A percentile compares a stretch with the other conserved stretches of the same genome.
Evolutionary conservation across 2,888 invertebrate species (phyloP).

Genomic region (Stenichneumon culpator): DNA sequence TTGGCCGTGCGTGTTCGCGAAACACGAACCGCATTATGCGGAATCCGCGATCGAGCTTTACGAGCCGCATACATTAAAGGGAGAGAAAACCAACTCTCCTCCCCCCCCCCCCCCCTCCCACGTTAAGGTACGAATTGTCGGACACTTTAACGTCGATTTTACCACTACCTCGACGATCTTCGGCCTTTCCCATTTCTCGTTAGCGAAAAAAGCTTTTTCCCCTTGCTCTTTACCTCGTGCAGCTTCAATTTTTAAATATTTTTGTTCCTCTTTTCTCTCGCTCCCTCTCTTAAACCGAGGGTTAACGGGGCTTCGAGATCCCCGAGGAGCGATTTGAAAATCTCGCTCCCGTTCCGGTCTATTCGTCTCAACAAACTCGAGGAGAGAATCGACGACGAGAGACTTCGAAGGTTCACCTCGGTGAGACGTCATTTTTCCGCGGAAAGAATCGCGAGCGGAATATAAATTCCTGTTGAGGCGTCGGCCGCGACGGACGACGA

Average conservation of each 20-base stretch:
- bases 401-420: slow-evolving; percentile 17
- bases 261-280: background rate
- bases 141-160: background rate
- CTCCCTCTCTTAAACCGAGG: slow-evolving; percentile 39
- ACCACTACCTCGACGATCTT: slow-evolving; percentile 43
- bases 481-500: slow-evolving; percentile 22
- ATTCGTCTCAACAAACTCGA: slow-evolving; percentile 55
- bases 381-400: slow-evolving; percentile 47
- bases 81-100: background rate
- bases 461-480: slow-evolving; percentile 60
- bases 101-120: background rate
- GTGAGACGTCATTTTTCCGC: slow-evolving; percentile 61
- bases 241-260: slow-evolving; percentile 21
- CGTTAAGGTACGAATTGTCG: slow-evolving; percentile 1
- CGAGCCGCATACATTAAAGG: slow-evolving; percentile 74
- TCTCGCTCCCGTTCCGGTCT: slow-evolving; percentile 55
- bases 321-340: slow-evolving; percentile 60
- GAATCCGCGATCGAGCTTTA: slow-evolving; percentile 77
- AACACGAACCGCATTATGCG: slow-evolving; percentile 78
- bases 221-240: background rate
- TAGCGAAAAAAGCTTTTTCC: slow-evolving; percentile 36
- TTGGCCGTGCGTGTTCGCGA: slow-evolving; percentile 80
- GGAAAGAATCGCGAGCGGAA: slow-evolving; percentile 58
- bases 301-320: slow-evolving; percentile 27
- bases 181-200: slow-evolving; percentile 58